A percentile compares a stretch with the other conserved stretches of the same genome.
These are phyloP conservation scores for Euzophera pinguis DNA, from an alignment of 2,888 invertebrate species.

Conservation along the genomic window DNA sequence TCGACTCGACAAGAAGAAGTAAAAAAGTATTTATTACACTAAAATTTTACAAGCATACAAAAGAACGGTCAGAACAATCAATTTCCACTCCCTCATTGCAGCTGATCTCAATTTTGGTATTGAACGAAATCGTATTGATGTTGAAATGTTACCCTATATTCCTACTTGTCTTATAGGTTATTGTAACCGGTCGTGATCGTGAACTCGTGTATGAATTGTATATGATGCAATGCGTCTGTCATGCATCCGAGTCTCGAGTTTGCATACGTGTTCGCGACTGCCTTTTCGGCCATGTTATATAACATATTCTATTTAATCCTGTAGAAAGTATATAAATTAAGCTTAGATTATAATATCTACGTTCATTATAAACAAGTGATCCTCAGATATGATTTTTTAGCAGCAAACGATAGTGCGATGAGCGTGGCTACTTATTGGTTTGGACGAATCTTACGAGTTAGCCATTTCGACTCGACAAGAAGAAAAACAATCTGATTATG, in stretches of 20 bases:
- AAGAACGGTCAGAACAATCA: too few species aligned
- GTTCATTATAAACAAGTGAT: too few species aligned
- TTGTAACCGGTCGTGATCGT: conserved; percentile 16
- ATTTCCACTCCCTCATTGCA: background rate
- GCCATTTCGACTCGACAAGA: too few species aligned
- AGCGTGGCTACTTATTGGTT: too few species aligned
- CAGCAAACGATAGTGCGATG: too few species aligned
- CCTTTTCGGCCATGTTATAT: background rate
- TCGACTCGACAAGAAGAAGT: too few species aligned
- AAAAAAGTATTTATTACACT: too few species aligned
- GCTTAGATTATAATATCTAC: background rate
- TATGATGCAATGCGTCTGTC: conserved; percentile 21
- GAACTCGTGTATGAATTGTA: conserved; percentile 12
- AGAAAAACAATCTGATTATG: too few species aligned
- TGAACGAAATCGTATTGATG: background rate
- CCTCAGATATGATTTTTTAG: too few species aligned
- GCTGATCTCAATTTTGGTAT: background rate
- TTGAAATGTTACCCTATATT: conserved; percentile 10
- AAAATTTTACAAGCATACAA: too few species aligned
- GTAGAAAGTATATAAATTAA: background rate
- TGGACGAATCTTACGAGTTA: too few species aligned
- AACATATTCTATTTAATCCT: conserved; percentile 1
- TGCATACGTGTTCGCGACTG: background rate
- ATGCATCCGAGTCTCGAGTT: conserved; percentile 16
- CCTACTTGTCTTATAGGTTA: conserved; percentile 6